These are phyloP conservation scores for Physocephala rufipes DNA, from an alignment of 2,888 invertebrate species.

Conservation along the genomic window DNA sequence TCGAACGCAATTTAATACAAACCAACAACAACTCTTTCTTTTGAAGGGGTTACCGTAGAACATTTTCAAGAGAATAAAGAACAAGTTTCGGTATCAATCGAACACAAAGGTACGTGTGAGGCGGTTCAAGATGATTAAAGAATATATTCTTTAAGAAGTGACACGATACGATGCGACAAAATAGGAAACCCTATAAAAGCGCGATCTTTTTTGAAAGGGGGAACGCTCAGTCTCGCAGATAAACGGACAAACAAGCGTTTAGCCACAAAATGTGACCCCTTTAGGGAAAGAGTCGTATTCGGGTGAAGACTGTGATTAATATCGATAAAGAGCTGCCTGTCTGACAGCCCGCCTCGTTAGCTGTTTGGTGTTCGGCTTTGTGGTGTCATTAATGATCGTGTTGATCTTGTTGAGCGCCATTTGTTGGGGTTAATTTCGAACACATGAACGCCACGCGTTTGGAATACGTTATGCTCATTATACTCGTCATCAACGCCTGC, in stretches of 20 bases:
- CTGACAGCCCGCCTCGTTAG: not conserved
- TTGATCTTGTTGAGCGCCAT: constrained; percentile 27
- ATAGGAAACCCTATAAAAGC: not conserved
- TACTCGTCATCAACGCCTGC: too few relatives aligned
- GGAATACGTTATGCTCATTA: constrained; percentile 15
- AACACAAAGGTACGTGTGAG: too few relatives aligned
- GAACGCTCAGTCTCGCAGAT: not conserved
- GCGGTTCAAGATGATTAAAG: constrained; percentile 12
- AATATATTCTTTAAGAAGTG: not conserved
- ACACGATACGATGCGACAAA: not conserved
- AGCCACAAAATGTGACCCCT: too few relatives aligned
- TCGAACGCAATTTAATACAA: too few relatives aligned
- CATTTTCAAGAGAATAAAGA: too few relatives aligned
- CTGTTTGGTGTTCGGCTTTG: not conserved
- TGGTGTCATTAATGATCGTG: constrained; percentile 26
- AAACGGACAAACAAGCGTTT: too few relatives aligned
- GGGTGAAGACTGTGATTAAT: constrained; percentile 14
- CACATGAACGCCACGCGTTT: constrained; percentile 26
- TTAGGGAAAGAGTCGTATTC: not conserved
- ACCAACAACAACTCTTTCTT: too few relatives aligned
- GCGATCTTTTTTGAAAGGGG: not conserved
- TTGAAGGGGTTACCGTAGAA: too few relatives aligned
- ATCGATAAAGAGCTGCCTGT: not conserved
- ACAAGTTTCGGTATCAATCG: too few relatives aligned
- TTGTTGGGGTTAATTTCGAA: constrained; percentile 31